Percentiles rank a stretch among this genome's conserved stretches.
Conservation (phyloP, 2,888 invertebrate species). For the Coremacera marginata region DNA sequence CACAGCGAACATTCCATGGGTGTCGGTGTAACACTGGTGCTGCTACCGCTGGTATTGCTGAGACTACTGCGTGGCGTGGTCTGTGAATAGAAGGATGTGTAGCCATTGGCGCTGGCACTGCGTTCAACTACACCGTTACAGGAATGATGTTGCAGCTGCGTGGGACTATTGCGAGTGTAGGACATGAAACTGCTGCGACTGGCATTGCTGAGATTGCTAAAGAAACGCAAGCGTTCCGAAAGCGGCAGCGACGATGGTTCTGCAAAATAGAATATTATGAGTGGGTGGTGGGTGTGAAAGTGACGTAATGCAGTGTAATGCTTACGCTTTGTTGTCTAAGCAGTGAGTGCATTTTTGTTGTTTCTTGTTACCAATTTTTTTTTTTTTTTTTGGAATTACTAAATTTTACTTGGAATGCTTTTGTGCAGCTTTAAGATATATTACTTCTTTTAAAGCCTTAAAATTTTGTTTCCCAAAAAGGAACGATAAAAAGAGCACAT, state of each 20-base stretch:
- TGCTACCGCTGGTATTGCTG: constrained; percentile 51
- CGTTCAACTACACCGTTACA: constrained; percentile 53
- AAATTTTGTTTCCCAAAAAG: too few species aligned
- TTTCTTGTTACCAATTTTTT: not conserved
- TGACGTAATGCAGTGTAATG: not conserved
- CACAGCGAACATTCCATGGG: constrained; percentile 53
- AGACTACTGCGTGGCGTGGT: constrained; percentile 57
- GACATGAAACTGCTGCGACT: constrained; percentile 49
- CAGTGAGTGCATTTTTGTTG: not conserved
- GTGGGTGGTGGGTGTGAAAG: not conserved
- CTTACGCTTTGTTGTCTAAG: not conserved
- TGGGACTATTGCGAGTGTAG: constrained; percentile 52
- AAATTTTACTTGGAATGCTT: not conserved
- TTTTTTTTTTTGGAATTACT: not conserved
- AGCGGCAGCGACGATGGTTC: constrained; percentile 67
- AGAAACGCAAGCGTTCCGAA: constrained; percentile 66
- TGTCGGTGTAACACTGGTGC: constrained; percentile 59
- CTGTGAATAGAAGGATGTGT: constrained; percentile 27
- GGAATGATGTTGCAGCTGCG: constrained; percentile 33
- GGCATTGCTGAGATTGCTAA: constrained; percentile 60
- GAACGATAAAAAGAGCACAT: too few species aligned
- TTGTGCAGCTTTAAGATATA: not conserved
- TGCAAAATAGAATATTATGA: constrained; percentile 43
- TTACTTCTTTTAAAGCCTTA: too few species aligned
- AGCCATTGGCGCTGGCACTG: constrained; percentile 44